Evolutionary conservation across 35 echinoderm and acorn worm species (phyloP), one percentile per base, ranked within the genome.

Genomic region (Acanthaster planci): DNA sequence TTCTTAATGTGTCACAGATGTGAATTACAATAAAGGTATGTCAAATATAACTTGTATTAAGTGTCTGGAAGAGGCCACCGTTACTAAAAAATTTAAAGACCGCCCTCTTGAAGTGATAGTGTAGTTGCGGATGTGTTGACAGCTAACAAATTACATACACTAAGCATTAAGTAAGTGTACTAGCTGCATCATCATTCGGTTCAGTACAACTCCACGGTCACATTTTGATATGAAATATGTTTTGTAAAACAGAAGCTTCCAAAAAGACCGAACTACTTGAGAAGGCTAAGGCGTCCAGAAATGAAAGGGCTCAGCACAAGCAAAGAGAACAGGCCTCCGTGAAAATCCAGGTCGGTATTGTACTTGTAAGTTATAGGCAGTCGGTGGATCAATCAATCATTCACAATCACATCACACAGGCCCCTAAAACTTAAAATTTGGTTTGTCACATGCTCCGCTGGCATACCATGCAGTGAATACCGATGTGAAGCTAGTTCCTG

Each of bases 181-280:
- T 12, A 12, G 42, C 4, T 47, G 42, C 42, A 47, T 6, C 42
- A 47, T 4, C 12, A 12, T 47, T 47, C 42, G 4, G 4, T 47
- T 47, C 4, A 47, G 42, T 47, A n/a, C n/a, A n/a, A n/a, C 12
- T 47, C 12, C 4, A 47, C 12, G 42, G 12, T 47, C 42, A 47
- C 4, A 47, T 6, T 12, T 47, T 4, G 12, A 6, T 47, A 6
- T 47, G 42, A 27, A 84, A 52, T 5, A 94, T 94, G 92, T 94
- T 94, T 38, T 40, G 88, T 39, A 76, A 90, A 54, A 76, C 35
- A 17, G 92, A 90, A 52, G 31, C 50, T 16, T 94, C 92, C 10
- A 94, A 90, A 84, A 94, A 94, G 84, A 64, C 51, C 18, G 87
- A 94, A 36, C 84, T 97, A 22, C 64, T 97, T 27, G 95, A 97